A percentile compares a stretch with the other conserved stretches of the same genome.
These are phyloP conservation scores for Campylorhamphus procurvoides DNA, from an alignment of 2,113 vertebrate genomes.

Conservation along the genomic window DNA sequence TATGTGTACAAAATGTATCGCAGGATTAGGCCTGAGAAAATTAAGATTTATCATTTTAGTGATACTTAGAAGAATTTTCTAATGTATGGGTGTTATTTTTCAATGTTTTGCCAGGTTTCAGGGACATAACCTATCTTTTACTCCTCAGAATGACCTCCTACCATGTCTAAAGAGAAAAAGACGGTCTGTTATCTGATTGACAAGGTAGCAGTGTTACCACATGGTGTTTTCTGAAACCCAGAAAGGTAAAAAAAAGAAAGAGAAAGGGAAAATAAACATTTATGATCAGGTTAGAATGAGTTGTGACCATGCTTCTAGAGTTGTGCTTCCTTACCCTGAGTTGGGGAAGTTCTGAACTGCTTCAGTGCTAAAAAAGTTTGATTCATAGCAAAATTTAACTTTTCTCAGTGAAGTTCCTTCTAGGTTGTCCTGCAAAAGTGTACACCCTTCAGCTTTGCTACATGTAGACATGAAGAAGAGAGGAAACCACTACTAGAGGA, in stretches of 20 bases:
- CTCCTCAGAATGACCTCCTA: background rate
- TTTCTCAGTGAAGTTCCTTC: background rate
- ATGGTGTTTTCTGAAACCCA: background rate
- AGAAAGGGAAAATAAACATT: background rate
- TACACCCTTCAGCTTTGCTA: background rate
- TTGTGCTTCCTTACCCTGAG: background rate
- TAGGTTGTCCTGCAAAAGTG: background rate
- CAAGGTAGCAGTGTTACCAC: background rate
- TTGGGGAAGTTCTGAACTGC: background rate
- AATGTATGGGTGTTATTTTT: background rate
- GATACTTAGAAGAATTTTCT: background rate
- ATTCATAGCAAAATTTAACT: background rate
- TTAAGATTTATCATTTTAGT: background rate
- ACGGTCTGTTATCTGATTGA: background rate
- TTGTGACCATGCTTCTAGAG: background rate
- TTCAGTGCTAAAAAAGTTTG: background rate
- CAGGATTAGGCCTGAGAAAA: conserved; percentile 50
- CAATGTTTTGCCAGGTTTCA: background rate
- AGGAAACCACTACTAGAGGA: background rate
- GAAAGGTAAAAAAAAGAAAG: background rate
- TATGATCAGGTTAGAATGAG: background rate
- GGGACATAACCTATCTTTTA: background rate
- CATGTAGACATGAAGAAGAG: background rate
- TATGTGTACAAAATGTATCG: conserved; percentile 4
- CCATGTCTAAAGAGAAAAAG: background rate